Percentiles rank a stretch among this genome's conserved stretches.
Evolutionary conservation across 2,113 vertebrate species (phyloP).

Genomic region (Cygnus atratus): DNA sequence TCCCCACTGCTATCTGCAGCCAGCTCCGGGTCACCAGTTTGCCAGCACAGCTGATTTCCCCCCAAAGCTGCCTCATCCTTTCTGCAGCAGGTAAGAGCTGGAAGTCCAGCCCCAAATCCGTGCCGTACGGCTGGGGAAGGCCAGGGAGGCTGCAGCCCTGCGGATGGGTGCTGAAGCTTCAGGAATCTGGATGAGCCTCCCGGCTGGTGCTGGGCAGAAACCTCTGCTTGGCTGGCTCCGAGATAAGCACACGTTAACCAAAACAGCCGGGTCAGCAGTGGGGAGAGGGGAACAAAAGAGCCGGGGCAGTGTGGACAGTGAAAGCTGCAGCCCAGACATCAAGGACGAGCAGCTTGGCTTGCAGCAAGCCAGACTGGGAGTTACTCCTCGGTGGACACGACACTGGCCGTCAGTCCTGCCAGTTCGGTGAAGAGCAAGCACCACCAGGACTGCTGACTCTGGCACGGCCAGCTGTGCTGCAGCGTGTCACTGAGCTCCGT

Average conservation of each 20-base stretch:
- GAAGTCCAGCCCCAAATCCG: neutral
- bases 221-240: neutral
- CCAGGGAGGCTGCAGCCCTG: neutral
- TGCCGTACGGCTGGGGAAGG: fast-evolving
- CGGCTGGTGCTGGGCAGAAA: neutral
- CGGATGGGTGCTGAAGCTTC: neutral
- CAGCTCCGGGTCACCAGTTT: neutral
- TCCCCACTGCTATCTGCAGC: neutral
- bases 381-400: neutral
- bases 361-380: neutral
- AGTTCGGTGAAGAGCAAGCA: neutral
- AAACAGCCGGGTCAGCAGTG: neutral
- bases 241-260: neutral
- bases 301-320: fast-evolving
- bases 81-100: neutral
- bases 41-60: neutral
- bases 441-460: neutral
- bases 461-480: neutral
- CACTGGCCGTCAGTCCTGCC: neutral
- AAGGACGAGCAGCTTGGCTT: neutral
- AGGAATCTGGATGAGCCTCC: neutral
- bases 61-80: neutral
- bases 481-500: fast-evolving
- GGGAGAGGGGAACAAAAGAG: neutral
- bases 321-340: neutral